Conservation (phyloP, 2,888 invertebrate species). For the Biston stratarius region DNA sequence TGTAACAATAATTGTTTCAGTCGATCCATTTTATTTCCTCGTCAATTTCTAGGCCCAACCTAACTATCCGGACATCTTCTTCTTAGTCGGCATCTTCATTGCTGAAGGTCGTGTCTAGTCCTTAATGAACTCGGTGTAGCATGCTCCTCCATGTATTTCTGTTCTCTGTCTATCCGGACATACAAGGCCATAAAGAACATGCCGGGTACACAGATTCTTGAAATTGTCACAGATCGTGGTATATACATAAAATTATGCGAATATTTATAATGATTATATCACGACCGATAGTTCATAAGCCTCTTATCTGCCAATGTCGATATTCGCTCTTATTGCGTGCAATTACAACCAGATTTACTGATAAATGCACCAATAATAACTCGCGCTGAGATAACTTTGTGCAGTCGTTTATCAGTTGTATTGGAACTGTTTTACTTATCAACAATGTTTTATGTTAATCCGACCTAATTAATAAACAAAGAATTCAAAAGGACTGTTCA, state of each 20-base stretch:
- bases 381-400: slow-evolving; percentile 22
- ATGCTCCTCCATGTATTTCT: too few species aligned
- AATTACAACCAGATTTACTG: slow-evolving; percentile 40
- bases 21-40: slow-evolving; percentile 1
- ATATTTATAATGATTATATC: slow-evolving; percentile 40
- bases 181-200: slow-evolving; percentile 1
- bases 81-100: too few species aligned
- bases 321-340: slow-evolving; percentile 43
- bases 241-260: slow-evolving; percentile 30
- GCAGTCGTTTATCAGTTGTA: slow-evolving; percentile 27
- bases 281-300: slow-evolving; percentile 49
- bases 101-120: too few species aligned
- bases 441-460: slow-evolving; percentile 23
- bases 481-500: slow-evolving; percentile 6
- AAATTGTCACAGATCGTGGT: slow-evolving; percentile 25
- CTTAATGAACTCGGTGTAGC: too few species aligned
- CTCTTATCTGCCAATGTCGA: slow-evolving; percentile 58
- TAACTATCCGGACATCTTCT: slow-evolving; percentile 2
- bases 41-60: slow-evolving; percentile 2
- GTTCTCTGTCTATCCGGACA: not conserved
- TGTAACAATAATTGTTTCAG: not conserved
- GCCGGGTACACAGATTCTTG: slow-evolving; percentile 2
- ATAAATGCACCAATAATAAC: slow-evolving; percentile 27
- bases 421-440: slow-evolving; percentile 28
- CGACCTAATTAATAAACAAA: slow-evolving; percentile 23